Evolutionary conservation across 2,113 vertebrate genomes (phyloP).

Genomic region (Cercocebus atys): DNA sequence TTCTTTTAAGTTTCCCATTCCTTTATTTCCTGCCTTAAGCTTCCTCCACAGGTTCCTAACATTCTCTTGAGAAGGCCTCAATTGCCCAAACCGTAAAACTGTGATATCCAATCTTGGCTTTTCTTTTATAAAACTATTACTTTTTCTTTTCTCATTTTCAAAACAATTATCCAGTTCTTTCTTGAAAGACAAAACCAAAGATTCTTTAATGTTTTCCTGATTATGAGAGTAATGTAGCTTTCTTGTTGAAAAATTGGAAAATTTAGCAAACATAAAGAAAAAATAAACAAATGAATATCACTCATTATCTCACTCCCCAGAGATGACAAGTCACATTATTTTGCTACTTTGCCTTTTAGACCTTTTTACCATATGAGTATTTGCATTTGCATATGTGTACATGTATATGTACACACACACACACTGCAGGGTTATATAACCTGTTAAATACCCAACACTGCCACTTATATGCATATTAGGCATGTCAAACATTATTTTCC

Average conservation of each 20-base stretch:
- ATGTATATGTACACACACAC: neutral
- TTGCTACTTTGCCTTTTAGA: slow-evolving; percentile 8
- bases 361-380: neutral
- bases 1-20: neutral
- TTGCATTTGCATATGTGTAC: neutral
- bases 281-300: neutral
- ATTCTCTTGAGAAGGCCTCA: neutral
- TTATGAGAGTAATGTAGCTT: neutral
- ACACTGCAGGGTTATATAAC: neutral
- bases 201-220: neutral
- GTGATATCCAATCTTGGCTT: neutral
- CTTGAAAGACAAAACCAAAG: neutral
- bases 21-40: neutral
- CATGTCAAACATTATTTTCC: neutral
- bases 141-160: neutral
- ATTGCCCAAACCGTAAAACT: neutral
- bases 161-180: neutral
- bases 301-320: neutral
- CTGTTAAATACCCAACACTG: neutral
- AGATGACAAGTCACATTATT: neutral
- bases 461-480: neutral
- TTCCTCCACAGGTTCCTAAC: neutral
- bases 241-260: neutral
- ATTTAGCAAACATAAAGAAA: neutral
- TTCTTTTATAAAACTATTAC: neutral